Base-by-base conservation (phyloP, 2,888 invertebrate genomes). In the Aplocera efformata region DNA sequence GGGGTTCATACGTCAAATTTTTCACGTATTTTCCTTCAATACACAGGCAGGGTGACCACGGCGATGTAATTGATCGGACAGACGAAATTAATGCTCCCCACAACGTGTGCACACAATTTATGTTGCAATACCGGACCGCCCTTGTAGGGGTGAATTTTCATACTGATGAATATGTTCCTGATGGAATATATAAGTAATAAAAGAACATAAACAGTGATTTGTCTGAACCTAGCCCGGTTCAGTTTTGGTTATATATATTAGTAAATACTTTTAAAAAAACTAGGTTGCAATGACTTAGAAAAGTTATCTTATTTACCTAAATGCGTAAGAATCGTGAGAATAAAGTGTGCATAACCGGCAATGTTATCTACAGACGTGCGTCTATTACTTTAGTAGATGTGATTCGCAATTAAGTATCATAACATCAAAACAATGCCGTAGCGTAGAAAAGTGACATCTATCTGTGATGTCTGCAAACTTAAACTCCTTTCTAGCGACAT, bases 61-160 rank as follows among this genome's bases (percentile, higher is more conserved):
- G 56, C 60, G 29, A 35, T 22, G 69, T 81, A 82, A 82, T 83
- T 82, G 80, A 83, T 82, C 77, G 80, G 78, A 75, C 79, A 75
- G 70, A 71, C 26, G 74, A 79, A 81, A 80, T 81, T 81, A 80
- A 80, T 79, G 76, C 69, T 67, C 63, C 67, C 68, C 58, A 58
- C 71, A 74, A 68, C 71, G 75, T 69, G 78, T 78, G 78, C 62
- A 59, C 72, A 63, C 71, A 78, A 81, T 80, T 80, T 83, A 81
- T 81, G 71, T 72, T 65, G 67, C 72, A 72, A 78, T 76, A 73
- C 72, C 11, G 25, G 63, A 58, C 67, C 66, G 42, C 42, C 49
- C 42, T 48, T 45, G 53, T 45, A 29, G 11, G 37, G 42, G 44
- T 38, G 50, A 52, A 55, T 61, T 66, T 64, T 60, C 49, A 58